Conservation (phyloP, 1,140 invertebrate species). For the Brachionus manjavacas region DNA sequence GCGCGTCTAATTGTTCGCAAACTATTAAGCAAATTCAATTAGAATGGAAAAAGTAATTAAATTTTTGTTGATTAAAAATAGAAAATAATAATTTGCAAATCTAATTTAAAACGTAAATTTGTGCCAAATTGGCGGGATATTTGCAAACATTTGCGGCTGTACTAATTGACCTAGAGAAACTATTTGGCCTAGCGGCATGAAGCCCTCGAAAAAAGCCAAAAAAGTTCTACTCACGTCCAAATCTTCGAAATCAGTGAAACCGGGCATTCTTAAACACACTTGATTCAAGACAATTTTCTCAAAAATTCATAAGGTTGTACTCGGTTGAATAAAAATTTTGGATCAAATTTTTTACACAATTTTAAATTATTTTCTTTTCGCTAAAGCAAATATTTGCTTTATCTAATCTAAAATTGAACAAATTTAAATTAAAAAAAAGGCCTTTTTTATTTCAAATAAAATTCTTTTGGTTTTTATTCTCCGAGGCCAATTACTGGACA, state of each 20-base stretch:
- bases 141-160: neutral
- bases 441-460: neutral
- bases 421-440: neutral
- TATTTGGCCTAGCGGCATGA: neutral
- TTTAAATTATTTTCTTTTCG: neutral
- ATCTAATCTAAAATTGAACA: conserved; percentile 30
- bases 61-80: neutral
- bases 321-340: neutral
- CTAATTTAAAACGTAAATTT: neutral
- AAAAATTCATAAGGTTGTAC: neutral
- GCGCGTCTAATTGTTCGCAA: neutral
- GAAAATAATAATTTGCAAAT: neutral
- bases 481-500: neutral
- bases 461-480: neutral
- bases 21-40: neutral
- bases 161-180: neutral
- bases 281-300: neutral
- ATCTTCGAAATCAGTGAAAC: conserved; percentile 40
- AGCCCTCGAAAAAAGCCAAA: too few relatives aligned
- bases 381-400: conserved; percentile 32
- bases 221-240: conserved; percentile 22
- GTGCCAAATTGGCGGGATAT: conserved; percentile 8
- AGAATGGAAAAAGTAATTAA: neutral
- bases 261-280: conserved; percentile 13
- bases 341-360: neutral